phyloP scores from a whole-genome alignment of 2,797 vertebrate genomes.

The Capromys pilorides region DNA sequence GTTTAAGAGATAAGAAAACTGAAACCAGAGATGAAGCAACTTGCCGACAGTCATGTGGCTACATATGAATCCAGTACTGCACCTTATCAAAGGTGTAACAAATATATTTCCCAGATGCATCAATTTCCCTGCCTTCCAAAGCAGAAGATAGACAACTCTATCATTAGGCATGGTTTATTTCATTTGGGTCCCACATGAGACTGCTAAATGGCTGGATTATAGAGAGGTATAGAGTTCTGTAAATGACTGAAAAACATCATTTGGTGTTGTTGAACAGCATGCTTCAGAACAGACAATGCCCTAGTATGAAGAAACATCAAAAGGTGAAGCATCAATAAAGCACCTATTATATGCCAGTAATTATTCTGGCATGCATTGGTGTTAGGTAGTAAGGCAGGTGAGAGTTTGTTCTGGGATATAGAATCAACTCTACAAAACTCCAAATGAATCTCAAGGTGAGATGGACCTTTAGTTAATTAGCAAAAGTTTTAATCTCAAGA shows the following conservation, averaged over 20 bases:
- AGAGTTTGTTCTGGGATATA: constrained; percentile 36
- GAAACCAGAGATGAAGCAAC: not conserved
- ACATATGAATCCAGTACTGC: not conserved
- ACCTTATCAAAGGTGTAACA: constrained; percentile 30
- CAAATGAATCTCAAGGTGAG: constrained; percentile 17
- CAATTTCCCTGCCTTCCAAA: not conserved
- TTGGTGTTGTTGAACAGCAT: not conserved
- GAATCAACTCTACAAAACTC: constrained; percentile 28
- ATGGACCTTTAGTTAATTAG: constrained; percentile 12
- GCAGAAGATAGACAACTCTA: not conserved
- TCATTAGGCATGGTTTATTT: not conserved
- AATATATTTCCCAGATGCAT: constrained; percentile 31
- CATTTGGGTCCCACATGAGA: not conserved
- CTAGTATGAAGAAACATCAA: constrained; percentile 7
- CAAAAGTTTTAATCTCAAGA: not conserved
- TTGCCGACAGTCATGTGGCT: not conserved
- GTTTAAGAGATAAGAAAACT: constrained; percentile 33
- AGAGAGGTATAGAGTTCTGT: not conserved
- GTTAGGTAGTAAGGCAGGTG: constrained; percentile 13
- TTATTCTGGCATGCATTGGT: constrained; percentile 24
- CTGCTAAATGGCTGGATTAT: not conserved
- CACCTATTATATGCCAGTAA: not conserved
- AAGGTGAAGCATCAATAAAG: constrained; percentile 12
- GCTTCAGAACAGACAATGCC: not conserved
- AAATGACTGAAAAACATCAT: constrained; percentile 41